Evolutionary conservation across 2,113 vertebrate species (phyloP), one percentile per base, ranked within the genome.

Genomic region (Theristicus caerulescens): DNA sequence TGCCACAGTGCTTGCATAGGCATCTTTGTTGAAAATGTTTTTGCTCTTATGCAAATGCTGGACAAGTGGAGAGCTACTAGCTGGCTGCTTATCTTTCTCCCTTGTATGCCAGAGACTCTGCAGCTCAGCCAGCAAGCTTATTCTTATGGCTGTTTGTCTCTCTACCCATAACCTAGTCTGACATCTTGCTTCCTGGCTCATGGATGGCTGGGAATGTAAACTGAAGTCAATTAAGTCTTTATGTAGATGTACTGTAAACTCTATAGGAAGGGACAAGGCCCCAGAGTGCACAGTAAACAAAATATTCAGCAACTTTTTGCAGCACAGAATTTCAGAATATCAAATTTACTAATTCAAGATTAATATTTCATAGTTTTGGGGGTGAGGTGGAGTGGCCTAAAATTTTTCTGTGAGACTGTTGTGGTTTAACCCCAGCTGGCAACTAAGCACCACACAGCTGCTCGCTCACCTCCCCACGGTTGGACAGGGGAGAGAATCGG

Each of bases 161-260:
- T 27, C 42, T 78, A 5, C 24, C 25, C 1, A 0, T 57, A 85
- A 52, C 21, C 44, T 64, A 26, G 5, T 49, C 47, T 69, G 49
- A 18, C 13, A 10, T 52, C 78, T 67, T 77, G 14, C 3, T 3
- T 8, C 12, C 57, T 87, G 52, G 21, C 26, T 82, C 0, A 0
- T n/a, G 29, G 19, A 18, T 82, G 10, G 52, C 65, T 69, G 44
- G 52, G 57, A 47, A 61, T 55, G 15, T 67, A 64, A 83, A 65
- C 11, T 29, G 19, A 59, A 49, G 36, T 70, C 21, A 61, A 8
- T 64, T 78, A 29, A 40, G 82, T 86, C 40, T 91, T 73, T 47
- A 36, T 47, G 19, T 11, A 27, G 21, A 5, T 29, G 25, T 34
- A 26, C 32, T 29, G 26, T 71, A 38, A 51, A 9, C 13, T 59